A percentile compares a stretch with the other conserved stretches of the same genome.
Evolutionary conservation across 2,113 vertebrate species (phyloP).

Genomic region (Esox niger): DNA sequence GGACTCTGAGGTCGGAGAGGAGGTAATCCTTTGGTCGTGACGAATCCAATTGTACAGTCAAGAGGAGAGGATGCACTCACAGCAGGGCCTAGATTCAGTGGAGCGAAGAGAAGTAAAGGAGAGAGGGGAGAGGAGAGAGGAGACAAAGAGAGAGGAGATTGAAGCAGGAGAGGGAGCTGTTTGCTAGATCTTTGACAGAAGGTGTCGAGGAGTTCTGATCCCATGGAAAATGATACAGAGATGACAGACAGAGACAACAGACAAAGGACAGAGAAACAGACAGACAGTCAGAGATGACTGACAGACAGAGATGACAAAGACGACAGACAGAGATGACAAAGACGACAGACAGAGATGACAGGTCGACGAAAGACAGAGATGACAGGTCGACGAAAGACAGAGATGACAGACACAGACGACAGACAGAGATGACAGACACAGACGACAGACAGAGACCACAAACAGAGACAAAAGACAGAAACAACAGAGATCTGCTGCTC

Average conservation of each 20-base stretch:
- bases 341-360: too few relatives aligned
- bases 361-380: conserved; percentile 1
- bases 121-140: conserved; percentile 29
- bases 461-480: neutral
- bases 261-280: too few relatives aligned
- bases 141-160: conserved; percentile 11
- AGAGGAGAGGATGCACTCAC: neutral
- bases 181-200: too few relatives aligned
- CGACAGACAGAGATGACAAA: too few relatives aligned
- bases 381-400: too few relatives aligned
- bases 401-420: conserved; percentile 11
- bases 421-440: neutral
- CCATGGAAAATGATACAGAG: neutral
- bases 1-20: neutral
- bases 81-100: conserved; percentile 24
- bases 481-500: neutral
- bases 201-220: neutral
- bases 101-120: conserved; percentile 55
- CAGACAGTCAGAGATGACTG: conserved; percentile 6
- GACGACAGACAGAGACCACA: neutral
- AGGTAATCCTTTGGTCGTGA: neutral
- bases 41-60: neutral
- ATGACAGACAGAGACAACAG: too few relatives aligned
- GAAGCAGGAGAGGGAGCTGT: neutral
- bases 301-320: neutral